Conservation (phyloP, 2,113 vertebrate genomes). For the Pterocles gutturalis region DNA sequence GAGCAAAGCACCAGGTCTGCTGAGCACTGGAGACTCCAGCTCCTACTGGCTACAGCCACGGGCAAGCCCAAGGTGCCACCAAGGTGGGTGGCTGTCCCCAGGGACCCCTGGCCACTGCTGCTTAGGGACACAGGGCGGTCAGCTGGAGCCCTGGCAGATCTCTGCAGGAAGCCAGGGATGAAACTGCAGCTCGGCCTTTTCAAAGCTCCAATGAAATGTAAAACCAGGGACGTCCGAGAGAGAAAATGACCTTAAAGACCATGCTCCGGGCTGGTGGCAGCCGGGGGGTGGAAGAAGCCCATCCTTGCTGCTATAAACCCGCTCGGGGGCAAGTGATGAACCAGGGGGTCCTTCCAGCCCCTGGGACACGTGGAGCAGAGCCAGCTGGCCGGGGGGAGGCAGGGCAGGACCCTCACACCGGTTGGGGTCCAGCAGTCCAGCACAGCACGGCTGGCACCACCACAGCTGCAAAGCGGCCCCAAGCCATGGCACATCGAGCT, state of each 20-base stretch:
- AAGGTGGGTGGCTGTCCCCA: rapidly evolving
- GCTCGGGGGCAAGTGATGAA: rapidly evolving
- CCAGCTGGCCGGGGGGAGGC: rapidly evolving
- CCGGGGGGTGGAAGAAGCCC: rapidly evolving
- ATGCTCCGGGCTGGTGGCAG: background rate
- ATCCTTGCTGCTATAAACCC: background rate
- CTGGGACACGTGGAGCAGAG: rapidly evolving
- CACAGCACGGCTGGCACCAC: background rate
- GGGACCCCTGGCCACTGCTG: background rate
- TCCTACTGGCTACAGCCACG: background rate
- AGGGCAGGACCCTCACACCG: rapidly evolving
- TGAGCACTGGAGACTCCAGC: background rate
- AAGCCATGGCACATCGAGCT: rapidly evolving
- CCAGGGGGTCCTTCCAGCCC: background rate
- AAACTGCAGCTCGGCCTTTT: background rate
- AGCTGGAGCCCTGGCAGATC: background rate
- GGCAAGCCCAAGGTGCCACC: background rate
- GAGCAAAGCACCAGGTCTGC: background rate
- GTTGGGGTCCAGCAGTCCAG: background rate
- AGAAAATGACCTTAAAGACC: background rate
- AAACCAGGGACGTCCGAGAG: background rate
- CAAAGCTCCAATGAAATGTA: background rate
- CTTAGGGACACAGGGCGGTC: rapidly evolving
- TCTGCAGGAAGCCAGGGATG: background rate
- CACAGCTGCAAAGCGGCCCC: background rate